Evolutionary conservation across 2,113 vertebrate genomes (phyloP).

Genomic region (Onychorhynchus coronatus): DNA sequence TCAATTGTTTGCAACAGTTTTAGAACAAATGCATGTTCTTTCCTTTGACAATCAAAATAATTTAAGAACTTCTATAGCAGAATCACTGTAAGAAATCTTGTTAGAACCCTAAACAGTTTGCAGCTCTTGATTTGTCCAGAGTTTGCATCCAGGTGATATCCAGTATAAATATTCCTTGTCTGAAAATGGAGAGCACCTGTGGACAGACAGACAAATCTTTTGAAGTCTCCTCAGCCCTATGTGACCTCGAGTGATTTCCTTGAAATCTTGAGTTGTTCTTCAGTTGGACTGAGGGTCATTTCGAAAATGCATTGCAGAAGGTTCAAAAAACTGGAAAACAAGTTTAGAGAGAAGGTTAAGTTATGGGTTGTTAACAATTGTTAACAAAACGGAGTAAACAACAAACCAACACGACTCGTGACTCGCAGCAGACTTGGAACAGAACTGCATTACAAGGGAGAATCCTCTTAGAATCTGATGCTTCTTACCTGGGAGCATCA

Average conservation of each 20-base stretch:
- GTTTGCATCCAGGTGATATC: neutral
- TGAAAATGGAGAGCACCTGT: neutral
- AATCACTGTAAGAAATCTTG: neutral
- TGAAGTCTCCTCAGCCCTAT: neutral
- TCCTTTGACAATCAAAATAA: neutral
- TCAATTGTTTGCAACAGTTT: neutral
- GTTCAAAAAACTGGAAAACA: constrained; percentile 64
- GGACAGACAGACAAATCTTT: neutral
- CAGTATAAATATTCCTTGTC: neutral
- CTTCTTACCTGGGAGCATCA: neutral
- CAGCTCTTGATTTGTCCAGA: neutral
- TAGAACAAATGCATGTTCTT: neutral
- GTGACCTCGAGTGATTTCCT: neutral
- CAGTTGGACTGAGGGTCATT: constrained; percentile 38
- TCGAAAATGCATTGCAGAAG: constrained; percentile 63
- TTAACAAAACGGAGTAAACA: neutral
- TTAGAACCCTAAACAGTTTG: neutral
- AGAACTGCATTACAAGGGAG: neutral
- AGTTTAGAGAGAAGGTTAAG: neutral
- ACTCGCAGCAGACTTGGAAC: neutral
- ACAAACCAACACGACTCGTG: neutral
- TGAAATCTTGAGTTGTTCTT: neutral
- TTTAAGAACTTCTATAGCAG: neutral
- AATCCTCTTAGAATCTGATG: neutral
- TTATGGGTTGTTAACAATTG: neutral